These are phyloP conservation scores for Loriculus beryllinus DNA, from an alignment of 2,797 vertebrate species.

Conservation along the genomic window DNA sequence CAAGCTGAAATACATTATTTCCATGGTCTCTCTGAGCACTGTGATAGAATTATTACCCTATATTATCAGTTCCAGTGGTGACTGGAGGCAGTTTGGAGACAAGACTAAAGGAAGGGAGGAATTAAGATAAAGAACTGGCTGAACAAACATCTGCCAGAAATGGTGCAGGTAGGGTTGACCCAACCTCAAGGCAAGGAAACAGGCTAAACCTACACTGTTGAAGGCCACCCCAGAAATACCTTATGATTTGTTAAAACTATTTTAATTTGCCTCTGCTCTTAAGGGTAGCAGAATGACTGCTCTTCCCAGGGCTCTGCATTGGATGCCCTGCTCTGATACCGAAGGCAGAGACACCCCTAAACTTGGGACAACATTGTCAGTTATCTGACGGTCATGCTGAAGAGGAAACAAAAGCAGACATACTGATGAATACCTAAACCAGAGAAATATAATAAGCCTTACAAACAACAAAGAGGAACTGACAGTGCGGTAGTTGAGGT, in stretches of 20 bases:
- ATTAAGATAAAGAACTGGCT: background rate
- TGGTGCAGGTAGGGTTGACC: background rate
- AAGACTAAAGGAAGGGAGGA: background rate
- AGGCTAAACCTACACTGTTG: background rate
- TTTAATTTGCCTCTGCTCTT: background rate
- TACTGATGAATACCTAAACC: background rate
- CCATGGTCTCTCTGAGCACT: background rate
- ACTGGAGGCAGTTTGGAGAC: background rate
- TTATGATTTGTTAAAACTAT: background rate
- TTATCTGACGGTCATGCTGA: background rate
- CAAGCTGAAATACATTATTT: background rate
- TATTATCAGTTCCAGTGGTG: background rate
- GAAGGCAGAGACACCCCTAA: background rate
- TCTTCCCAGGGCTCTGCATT: background rate
- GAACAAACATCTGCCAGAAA: background rate
- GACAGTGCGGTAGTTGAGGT: background rate
- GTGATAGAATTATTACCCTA: background rate
- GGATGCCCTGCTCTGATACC: background rate
- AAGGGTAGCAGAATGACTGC: background rate
- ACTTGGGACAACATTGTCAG: background rate
- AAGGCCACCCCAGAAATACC: background rate
- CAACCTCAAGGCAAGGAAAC: background rate
- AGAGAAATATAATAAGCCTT: background rate
- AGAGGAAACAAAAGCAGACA: background rate
- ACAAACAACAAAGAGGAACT: background rate